Conservation (phyloP, 35 echinoderm and acorn worm species). For the Patiria miniata region DNA sequence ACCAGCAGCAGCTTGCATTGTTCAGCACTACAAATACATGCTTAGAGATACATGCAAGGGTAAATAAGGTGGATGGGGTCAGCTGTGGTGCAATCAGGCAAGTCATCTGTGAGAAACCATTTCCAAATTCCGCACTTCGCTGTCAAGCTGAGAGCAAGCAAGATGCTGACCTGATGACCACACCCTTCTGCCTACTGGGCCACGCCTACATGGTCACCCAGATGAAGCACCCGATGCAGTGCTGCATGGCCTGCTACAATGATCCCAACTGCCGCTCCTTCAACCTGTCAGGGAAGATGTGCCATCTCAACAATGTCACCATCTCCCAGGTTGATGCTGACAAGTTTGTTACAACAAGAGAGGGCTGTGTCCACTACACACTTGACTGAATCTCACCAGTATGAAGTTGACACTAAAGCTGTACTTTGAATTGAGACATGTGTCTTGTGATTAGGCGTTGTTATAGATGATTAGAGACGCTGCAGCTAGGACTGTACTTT, state of each 20-base stretch:
- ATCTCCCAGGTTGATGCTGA: neutral
- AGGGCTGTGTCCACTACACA: neutral
- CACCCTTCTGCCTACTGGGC: neutral
- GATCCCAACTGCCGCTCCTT: conserved; percentile 15
- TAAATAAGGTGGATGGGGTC: neutral
- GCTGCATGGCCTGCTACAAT: no score
- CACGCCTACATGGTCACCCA: neutral
- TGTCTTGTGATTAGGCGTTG: no score
- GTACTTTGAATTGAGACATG: no score
- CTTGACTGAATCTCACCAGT: neutral
- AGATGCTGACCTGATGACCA: neutral
- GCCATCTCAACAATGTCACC: conserved; percentile 9
- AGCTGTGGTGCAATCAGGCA: neutral
- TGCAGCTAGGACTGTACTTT: no score
- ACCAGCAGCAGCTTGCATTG: neutral
- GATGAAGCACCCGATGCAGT: neutral
- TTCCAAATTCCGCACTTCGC: neutral
- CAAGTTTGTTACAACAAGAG: neutral
- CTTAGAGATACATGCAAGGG: neutral
- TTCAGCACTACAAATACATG: no score
- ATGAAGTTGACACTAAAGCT: no score
- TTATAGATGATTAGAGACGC: no score
- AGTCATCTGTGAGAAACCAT: neutral
- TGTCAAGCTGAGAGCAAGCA: neutral
- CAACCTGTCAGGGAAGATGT: conserved; percentile 5